Percentiles rank a stretch among this genome's conserved stretches.
These are phyloP conservation scores for Synergus gifuensis DNA, from an alignment of 2,888 invertebrate species.

Conservation along the genomic window DNA sequence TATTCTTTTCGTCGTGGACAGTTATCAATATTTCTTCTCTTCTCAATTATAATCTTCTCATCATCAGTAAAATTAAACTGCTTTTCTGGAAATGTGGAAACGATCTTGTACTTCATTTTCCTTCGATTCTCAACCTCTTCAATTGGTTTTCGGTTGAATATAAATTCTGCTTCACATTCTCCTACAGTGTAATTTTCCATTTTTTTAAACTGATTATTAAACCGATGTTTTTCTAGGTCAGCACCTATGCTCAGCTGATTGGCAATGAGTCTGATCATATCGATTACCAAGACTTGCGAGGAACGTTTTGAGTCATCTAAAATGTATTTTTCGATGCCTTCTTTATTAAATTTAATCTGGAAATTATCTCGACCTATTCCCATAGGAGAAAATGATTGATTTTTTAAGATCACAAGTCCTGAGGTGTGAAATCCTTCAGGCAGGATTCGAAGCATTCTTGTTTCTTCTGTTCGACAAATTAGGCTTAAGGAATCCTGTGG, in stretches of 20 bases:
- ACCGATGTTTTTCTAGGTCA: constrained; percentile 43
- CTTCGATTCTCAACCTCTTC: constrained; percentile 23
- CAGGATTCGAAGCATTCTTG: constrained; percentile 52
- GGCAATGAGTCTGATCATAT: constrained; percentile 59
- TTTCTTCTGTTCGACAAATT: constrained; percentile 55
- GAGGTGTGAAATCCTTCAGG: constrained; percentile 51
- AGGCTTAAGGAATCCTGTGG: constrained; percentile 51
- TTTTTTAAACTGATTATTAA: constrained; percentile 53
- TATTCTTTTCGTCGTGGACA: constrained; percentile 57
- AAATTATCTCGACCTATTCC: constrained; percentile 52
- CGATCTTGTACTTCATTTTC: constrained; percentile 1
- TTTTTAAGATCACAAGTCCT: constrained; percentile 43
- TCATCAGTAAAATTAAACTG: constrained; percentile 54
- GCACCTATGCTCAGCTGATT: constrained; percentile 62
- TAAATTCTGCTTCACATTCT: constrained; percentile 57
- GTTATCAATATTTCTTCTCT: constrained; percentile 53
- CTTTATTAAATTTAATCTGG: constrained; percentile 59
- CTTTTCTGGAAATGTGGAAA: constrained; percentile 50
- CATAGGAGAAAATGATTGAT: constrained; percentile 49
- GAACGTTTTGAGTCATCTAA: constrained; percentile 54
- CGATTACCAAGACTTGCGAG: constrained; percentile 50
- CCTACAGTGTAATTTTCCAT: constrained; percentile 61
- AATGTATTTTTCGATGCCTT: constrained; percentile 57
- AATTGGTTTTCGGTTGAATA: constrained; percentile 47
- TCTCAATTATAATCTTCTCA: constrained; percentile 56